Percentiles rank a stretch among this genome's conserved stretches.
Conservation (phyloP, 2,797 vertebrate species). For the Hirundo rustica region DNA sequence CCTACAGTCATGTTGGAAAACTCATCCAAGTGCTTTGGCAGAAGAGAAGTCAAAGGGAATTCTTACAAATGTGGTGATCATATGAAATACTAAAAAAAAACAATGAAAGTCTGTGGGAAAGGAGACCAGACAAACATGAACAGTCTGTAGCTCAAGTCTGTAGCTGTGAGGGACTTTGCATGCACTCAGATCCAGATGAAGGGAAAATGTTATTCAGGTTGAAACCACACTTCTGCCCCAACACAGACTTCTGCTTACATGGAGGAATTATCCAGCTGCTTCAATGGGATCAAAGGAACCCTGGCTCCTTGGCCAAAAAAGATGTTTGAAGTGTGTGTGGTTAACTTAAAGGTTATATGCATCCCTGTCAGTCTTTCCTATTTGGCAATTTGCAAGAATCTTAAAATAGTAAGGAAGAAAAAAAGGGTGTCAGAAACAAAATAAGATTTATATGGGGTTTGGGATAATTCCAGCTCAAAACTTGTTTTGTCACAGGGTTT, state of each 20-base stretch:
- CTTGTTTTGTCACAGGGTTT: not conserved
- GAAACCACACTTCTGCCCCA: not conserved
- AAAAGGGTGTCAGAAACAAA: not conserved
- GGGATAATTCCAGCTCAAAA: not conserved
- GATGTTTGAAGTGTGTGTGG: not conserved
- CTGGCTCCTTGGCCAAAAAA: not conserved
- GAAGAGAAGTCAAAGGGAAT: not conserved
- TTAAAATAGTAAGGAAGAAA: not conserved
- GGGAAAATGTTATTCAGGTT: not conserved
- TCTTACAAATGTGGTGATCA: not conserved
- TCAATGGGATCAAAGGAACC: not conserved
- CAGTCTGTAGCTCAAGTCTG: not conserved
- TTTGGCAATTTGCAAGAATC: not conserved
- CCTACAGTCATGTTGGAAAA: not conserved
- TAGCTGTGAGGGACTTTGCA: not conserved
- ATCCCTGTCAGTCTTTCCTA: not conserved
- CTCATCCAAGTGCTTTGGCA: not conserved
- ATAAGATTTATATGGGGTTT: not conserved
- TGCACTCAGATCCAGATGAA: not conserved
- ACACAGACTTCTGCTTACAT: not conserved
- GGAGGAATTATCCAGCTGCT: not conserved
- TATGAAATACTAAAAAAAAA: not conserved
- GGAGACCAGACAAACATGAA: rapidly evolving
- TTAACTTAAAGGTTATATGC: not conserved
- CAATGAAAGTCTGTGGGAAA: not conserved